Conservation (phyloP, 2,113 vertebrate genomes). For the Chamaea fasciata region DNA sequence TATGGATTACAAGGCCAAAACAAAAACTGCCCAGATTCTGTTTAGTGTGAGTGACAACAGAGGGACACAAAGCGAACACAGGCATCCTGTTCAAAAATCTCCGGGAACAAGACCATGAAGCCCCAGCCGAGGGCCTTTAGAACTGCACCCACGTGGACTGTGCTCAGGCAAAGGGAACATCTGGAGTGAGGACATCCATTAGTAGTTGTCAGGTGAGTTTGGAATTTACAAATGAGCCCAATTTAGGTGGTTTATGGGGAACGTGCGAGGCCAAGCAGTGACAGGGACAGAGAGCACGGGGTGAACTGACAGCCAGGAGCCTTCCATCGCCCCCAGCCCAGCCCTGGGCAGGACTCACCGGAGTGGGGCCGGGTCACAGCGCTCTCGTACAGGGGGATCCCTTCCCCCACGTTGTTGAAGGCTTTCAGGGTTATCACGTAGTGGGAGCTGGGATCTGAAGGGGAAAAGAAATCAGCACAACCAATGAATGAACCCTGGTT, state of each 20-base stretch:
- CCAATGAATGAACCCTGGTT: neutral
- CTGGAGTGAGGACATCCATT: neutral
- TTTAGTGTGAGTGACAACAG: neutral
- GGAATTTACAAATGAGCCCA: neutral
- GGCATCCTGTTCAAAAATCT: neutral
- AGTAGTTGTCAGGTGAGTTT: neutral
- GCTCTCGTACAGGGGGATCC: constrained; percentile 96
- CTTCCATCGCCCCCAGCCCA: neutral
- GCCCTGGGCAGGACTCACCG: constrained; percentile 68
- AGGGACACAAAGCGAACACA: neutral
- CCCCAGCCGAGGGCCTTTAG: neutral
- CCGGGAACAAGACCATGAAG: neutral
- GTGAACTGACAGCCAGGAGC: fast-evolving
- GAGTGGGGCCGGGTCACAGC: constrained; percentile 92
- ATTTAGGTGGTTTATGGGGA: neutral
- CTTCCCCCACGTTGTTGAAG: constrained; percentile 94
- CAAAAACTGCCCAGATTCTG: neutral
- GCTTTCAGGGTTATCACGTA: constrained; percentile 98
- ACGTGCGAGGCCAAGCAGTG: neutral
- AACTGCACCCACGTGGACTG: neutral
- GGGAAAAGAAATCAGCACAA: neutral
- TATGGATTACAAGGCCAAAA: neutral
- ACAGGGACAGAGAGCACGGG: neutral
- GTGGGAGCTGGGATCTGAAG: constrained; percentile 91
- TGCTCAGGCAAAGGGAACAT: fast-evolving